phyloP scores from a whole-genome alignment of 2,888 invertebrate species.

The Branchipolynoe longqiensis region DNA sequence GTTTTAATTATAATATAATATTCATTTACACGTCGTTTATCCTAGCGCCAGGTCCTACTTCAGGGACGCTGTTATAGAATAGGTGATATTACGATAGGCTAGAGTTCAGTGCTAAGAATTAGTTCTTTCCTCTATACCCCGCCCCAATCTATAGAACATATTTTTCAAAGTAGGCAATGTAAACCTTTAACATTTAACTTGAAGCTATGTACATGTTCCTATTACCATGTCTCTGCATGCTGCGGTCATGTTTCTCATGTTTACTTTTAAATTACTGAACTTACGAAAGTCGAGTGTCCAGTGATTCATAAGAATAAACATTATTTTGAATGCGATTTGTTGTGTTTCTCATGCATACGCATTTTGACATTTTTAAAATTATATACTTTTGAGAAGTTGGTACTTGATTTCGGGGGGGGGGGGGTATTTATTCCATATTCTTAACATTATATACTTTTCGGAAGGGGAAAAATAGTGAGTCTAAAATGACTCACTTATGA shows the following conservation, averaged over 20 bases:
- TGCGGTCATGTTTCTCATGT: conserved; percentile 48
- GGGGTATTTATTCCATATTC: too few species aligned
- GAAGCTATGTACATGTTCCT: conserved; percentile 45
- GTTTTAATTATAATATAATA: conserved; percentile 20
- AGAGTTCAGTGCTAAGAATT: conserved; percentile 34
- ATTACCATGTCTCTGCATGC: conserved; percentile 48
- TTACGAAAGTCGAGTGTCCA: conserved; percentile 49
- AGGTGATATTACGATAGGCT: conserved; percentile 33
- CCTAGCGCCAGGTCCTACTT: conserved; percentile 35
- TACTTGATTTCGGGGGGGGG: too few species aligned
- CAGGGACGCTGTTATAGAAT: conserved; percentile 4
- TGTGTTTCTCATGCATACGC: neutral
- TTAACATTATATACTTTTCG: too few species aligned
- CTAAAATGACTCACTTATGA: too few species aligned
- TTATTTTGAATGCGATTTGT: conserved; percentile 36
- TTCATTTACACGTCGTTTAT: conserved; percentile 33
- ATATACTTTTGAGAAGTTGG: neutral
- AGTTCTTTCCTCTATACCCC: conserved; percentile 16
- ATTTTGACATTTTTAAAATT: neutral
- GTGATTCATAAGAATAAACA: conserved; percentile 51
- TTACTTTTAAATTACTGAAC: conserved; percentile 47
- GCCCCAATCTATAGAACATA: conserved; percentile 40
- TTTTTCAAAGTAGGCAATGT: conserved; percentile 47
- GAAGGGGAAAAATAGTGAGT: too few species aligned
- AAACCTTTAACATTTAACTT: conserved; percentile 45